These are phyloP conservation scores for Siniperca scherzeri DNA, from an alignment of 2,797 vertebrate genomes.

Conservation along the genomic window DNA sequence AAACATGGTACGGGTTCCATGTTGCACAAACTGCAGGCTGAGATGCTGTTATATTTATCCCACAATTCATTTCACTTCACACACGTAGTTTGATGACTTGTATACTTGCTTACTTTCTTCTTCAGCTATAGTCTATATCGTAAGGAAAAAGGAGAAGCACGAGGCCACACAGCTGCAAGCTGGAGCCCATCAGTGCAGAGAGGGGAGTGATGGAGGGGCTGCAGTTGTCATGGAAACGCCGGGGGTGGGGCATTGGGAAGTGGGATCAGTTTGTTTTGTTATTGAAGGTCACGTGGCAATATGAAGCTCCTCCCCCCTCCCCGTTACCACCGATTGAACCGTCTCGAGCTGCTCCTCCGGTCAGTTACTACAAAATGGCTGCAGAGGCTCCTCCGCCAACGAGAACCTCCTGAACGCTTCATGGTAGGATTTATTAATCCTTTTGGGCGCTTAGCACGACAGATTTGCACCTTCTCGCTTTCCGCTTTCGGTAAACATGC, in stretches of 20 bases:
- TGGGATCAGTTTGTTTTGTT: slow-evolving; percentile 84
- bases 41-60: neutral
- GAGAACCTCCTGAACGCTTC: slow-evolving; percentile 81
- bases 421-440: slow-evolving; percentile 71
- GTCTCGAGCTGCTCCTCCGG: slow-evolving; percentile 83
- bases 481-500: slow-evolving; percentile 5
- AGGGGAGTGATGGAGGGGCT: slow-evolving; percentile 63
- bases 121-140: neutral
- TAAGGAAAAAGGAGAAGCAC: neutral
- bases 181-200: slow-evolving; percentile 11
- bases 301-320: slow-evolving; percentile 71
- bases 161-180: slow-evolving; percentile 27
- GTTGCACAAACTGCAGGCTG: neutral
- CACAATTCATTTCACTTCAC: neutral
- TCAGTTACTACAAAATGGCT: slow-evolving; percentile 91
- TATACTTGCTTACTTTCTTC: slow-evolving; percentile 1
- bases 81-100: neutral
- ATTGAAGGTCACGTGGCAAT: slow-evolving; percentile 84
- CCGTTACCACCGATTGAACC: slow-evolving; percentile 81
- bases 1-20: neutral
- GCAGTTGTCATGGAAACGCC: slow-evolving; percentile 84
- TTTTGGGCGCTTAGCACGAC: neutral
- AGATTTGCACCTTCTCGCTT: neutral
- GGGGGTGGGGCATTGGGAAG: slow-evolving; percentile 53
- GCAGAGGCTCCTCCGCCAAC: slow-evolving; percentile 81